Base-by-base conservation (phyloP, 2,888 invertebrate genomes). In the Lamproptera curius region DNA sequence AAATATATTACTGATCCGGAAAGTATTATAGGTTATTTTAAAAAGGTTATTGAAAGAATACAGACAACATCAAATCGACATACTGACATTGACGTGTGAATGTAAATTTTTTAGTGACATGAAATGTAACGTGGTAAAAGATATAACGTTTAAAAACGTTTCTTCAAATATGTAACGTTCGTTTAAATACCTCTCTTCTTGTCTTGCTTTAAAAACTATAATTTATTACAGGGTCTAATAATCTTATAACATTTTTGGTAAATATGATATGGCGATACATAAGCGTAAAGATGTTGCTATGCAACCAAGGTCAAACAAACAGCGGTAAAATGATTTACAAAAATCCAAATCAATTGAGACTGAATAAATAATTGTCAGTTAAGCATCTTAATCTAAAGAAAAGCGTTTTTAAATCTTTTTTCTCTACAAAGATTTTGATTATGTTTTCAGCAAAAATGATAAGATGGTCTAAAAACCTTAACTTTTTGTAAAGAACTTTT, bases 271-370 rank as follows among this genome's bases (percentile, higher is more conserved):
- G n/a, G n/a, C n/a, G n/a, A n/a, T n/a, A n/a, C n/a, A n/a, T n/a
- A n/a, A n/a, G n/a, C n/a, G n/a, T n/a, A 13, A 31, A 15, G 17
- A 2, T 3, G 73, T 75, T 53, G 52, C 70, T 54, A 76, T 76
- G 74, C 58, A 71, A 87, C 86, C 83, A 85, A 84, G 83, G 83
- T 81, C 83, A 85, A 87, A 84, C 86, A 86, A 82, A 84, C 81
- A 84, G 76, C 79, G 76, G 68, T 75, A 79, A 80, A 73, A 75
- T 76, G 73, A 75, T 80, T 81, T 77, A n/a, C 75, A 85, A 85
- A 85, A 75, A 76, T 69, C 67, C 77, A 76, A 82, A 83, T 84
- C 52, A 57, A 56, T 52, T 53, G 49, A 54, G 59, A 53, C 62
- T 54, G 55, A 55, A 49, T 50, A 54, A 56, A 52, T 54, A 56